Evolutionary conservation across 2,888 invertebrate species (phyloP), one percentile per base, ranked within the genome.

Genomic region (Oxyteleia sp.): DNA sequence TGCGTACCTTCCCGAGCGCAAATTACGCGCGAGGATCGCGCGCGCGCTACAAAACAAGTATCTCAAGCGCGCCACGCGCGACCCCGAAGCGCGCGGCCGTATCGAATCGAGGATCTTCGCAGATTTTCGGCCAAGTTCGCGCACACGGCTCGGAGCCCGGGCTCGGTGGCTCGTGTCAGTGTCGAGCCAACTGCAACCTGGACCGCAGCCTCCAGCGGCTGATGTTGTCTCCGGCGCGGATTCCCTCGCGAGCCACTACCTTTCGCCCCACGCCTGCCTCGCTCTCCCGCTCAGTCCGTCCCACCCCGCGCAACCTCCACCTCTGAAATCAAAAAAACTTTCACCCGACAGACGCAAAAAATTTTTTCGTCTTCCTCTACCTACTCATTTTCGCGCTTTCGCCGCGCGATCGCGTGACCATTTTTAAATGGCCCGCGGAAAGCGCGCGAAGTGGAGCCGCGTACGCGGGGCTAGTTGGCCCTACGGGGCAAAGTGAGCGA

Each of bases 71-170:
- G 85, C 86, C 85, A 66, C 87, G 87, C 89, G 88, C 72, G 86
- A 89, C 89, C 89, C 89, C 89, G 86, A 32, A 68, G 43, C 89
- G 86, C 66, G 76, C 78, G 85, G 85, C 86, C 88, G 89, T 90
- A 91, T 90, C 88, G 89, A 89, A 88, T 91, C 90, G 91, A 89
- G 91, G 91, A 92, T 92, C 91, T 92, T 91, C 90, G 91, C 90
- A 88, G 89, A 89, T 89, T 91, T 91, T 92, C 90, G 91, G 89
- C 82, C 87, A 87, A 86, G 87, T 89, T 89, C 90, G 90, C 90
- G 85, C 89, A 86, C 84, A 85, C 82, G 64, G 84, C 84, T 85
- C 85, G 82, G 84, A 87, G 89, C 88, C 90, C 90, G 89, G 90
- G 90, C 89, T 88, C 87, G 83, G 84, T 87, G 85, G 87, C 87